These are phyloP conservation scores for Dendrolimus pini DNA, from an alignment of 2,888 invertebrate genomes.

Conservation along the genomic window DNA sequence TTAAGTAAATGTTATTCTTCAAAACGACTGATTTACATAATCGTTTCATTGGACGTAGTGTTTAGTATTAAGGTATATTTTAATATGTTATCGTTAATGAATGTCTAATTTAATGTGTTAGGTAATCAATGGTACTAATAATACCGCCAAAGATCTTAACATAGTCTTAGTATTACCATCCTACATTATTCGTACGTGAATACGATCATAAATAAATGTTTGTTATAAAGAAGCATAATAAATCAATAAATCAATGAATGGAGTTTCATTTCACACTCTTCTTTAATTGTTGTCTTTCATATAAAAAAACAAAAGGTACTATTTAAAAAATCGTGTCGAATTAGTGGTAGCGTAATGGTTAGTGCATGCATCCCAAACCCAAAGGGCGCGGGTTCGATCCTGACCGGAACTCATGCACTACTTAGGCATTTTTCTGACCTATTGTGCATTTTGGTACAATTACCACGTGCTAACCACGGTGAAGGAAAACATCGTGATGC, in stretches of 20 bases:
- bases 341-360: too few relatives aligned
- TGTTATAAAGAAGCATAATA: conserved; percentile 40
- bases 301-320: too few relatives aligned
- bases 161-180: conserved; percentile 15
- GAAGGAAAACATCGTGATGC: too few relatives aligned
- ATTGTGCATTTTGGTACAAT: too few relatives aligned
- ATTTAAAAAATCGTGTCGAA: too few relatives aligned
- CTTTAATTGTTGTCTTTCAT: too few relatives aligned
- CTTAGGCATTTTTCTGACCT: too few relatives aligned
- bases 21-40: conserved; percentile 63
- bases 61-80: conserved; percentile 39
- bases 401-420: too few relatives aligned
- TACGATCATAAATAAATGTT: conserved; percentile 40
- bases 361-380: too few relatives aligned
- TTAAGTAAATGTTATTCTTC: conserved; percentile 47
- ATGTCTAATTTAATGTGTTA: conserved; percentile 20
- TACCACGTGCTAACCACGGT: too few relatives aligned
- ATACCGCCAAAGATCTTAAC: not conserved
- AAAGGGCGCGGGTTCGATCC: too few relatives aligned
- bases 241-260: conserved; percentile 22
- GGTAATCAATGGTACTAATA: not conserved
- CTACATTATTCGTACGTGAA: conserved; percentile 27
- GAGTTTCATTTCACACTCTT: conserved; percentile 17
- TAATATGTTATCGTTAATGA: conserved; percentile 33
- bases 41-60: conserved; percentile 44